A percentile compares a stretch with the other conserved stretches of the same genome.
Evolutionary conservation across 2,113 vertebrate genomes (phyloP).

Genomic region (Campylorhamphus procurvoides): DNA sequence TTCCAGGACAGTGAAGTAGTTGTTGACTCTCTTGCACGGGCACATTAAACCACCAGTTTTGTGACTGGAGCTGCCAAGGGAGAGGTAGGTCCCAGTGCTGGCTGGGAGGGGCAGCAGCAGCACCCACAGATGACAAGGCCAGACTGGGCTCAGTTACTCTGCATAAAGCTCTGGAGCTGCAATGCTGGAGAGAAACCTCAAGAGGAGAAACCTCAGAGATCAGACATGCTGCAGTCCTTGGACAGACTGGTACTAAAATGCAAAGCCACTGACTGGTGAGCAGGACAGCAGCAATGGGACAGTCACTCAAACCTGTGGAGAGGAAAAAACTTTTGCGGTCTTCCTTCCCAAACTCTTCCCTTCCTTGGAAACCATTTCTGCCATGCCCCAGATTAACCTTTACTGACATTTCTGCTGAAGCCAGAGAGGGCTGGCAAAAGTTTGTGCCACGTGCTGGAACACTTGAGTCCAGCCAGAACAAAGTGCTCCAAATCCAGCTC

Average conservation of each 20-base stretch:
- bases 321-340: not conserved
- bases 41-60: not conserved
- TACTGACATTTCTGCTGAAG: slow-evolving; percentile 34
- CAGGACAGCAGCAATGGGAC: not conserved
- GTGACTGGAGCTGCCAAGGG: not conserved
- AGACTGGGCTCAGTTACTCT: not conserved
- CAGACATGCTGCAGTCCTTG: not conserved
- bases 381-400: not conserved
- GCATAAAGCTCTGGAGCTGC: not conserved
- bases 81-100: not conserved
- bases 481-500: slow-evolving; percentile 42
- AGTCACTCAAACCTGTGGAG: not conserved
- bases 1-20: slow-evolving; percentile 63
- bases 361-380: not conserved
- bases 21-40: not conserved
- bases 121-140: not conserved
- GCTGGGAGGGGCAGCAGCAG: not conserved
- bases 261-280: not conserved
- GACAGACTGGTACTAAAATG: not conserved
- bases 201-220: not conserved
- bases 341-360: not conserved
- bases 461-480: slow-evolving; percentile 32
- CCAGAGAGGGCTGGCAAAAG: not conserved
- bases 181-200: not conserved
- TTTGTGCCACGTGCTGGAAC: slow-evolving; percentile 8